These are phyloP conservation scores for Eumerus sabulonum DNA, from an alignment of 2,888 invertebrate species.

Conservation along the genomic window DNA sequence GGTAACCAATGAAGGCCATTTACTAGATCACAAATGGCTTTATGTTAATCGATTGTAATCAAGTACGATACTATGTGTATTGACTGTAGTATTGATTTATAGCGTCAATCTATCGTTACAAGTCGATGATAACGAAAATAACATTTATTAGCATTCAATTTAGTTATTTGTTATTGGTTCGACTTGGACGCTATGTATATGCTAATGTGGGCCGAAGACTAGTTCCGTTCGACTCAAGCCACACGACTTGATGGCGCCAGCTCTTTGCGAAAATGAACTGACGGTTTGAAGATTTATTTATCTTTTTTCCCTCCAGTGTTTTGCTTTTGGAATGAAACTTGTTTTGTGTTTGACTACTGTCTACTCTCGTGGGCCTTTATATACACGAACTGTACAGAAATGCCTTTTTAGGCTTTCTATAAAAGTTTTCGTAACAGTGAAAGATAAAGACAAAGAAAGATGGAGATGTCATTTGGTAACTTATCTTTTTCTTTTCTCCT, in stretches of 20 bases:
- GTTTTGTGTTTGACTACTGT: too few relatives aligned
- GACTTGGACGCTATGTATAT: conserved; percentile 47
- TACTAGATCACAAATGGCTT: conserved; percentile 57
- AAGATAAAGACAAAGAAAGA: too few relatives aligned
- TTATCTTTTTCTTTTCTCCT: too few relatives aligned
- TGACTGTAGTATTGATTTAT: conserved; percentile 50
- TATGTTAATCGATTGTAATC: conserved; percentile 47
- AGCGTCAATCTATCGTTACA: conserved; percentile 31
- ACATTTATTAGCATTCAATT: conserved; percentile 54
- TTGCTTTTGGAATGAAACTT: not conserved
- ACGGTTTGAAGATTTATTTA: not conserved
- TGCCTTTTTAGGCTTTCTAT: too few relatives aligned
- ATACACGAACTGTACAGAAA: too few relatives aligned
- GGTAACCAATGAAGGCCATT: conserved; percentile 20
- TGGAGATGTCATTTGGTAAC: too few relatives aligned
- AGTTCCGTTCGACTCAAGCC: not conserved
- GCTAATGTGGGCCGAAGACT: conserved; percentile 32
- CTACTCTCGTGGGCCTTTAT: too few relatives aligned
- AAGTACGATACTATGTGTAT: conserved; percentile 39
- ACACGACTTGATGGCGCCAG: conserved; percentile 56
- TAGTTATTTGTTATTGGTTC: conserved; percentile 56
- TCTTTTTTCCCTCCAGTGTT: not conserved
- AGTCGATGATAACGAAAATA: conserved; percentile 50
- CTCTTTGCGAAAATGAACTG: conserved; percentile 24
- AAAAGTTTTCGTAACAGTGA: too few relatives aligned